A percentile compares a stretch with the other conserved stretches of the same genome.
Conservation (phyloP, 2,113 vertebrate species). For the Butorides virescens region DNA sequence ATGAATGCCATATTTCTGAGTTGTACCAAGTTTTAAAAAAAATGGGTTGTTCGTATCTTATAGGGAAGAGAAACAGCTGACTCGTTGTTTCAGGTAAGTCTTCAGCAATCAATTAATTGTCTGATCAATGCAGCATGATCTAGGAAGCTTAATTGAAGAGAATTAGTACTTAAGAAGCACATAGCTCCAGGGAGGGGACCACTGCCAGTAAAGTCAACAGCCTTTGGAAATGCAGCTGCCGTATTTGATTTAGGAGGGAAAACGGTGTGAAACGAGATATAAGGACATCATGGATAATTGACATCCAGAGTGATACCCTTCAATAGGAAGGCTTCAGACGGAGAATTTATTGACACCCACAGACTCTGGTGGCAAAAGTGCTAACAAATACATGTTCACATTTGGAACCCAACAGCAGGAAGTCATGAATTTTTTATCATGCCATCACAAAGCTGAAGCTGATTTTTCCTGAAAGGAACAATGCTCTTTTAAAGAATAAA, state of each 20-base stretch:
- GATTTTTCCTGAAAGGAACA: not conserved
- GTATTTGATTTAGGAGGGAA: conserved; percentile 29
- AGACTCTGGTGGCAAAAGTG: not conserved
- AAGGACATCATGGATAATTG: conserved; percentile 17
- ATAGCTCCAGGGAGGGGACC: not conserved
- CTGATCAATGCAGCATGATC: conserved; percentile 63
- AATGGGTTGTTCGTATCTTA: not conserved
- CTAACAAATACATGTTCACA: not conserved
- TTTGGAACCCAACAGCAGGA: not conserved
- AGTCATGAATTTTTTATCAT: conserved; percentile 9
- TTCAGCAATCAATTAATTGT: conserved; percentile 65
- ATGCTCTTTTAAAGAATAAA: not conserved
- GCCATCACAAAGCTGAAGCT: not conserved
- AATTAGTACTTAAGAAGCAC: conserved; percentile 53
- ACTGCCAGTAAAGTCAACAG: conserved; percentile 25
- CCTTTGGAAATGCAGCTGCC: not conserved
- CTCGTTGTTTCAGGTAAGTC: conserved; percentile 36
- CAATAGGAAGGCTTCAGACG: conserved; percentile 1
- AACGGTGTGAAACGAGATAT: not conserved
- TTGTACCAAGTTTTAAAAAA: not conserved
- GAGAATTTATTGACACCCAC: not conserved
- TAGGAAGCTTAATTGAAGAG: conserved; percentile 56
- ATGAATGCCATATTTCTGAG: not conserved
- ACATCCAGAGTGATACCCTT: conserved; percentile 34
- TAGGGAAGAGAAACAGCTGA: conserved; percentile 50